Percentiles rank a stretch among this genome's conserved stretches.
Conservation (phyloP, 2,888 invertebrate species). For the Agonopterix heracliana region DNA sequence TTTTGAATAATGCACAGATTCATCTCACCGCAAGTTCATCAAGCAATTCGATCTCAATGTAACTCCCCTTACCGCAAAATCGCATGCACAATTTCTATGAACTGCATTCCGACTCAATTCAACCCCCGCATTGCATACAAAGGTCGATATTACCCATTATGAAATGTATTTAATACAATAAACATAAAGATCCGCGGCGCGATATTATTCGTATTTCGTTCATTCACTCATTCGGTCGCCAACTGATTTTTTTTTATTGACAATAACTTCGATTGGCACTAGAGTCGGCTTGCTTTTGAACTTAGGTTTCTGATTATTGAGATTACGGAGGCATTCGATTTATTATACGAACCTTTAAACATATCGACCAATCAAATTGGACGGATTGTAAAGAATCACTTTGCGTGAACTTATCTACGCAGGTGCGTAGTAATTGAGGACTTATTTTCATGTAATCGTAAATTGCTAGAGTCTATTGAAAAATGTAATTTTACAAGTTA, state of each 20-base stretch:
- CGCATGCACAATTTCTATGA: conserved; percentile 27
- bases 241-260: conserved; percentile 40
- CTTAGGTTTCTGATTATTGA: conserved; percentile 20
- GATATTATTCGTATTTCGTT: conserved; percentile 53
- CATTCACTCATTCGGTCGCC: conserved; percentile 48
- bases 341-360: conserved; percentile 18
- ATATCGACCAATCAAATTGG: background rate
- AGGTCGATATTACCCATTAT: conserved; percentile 46
- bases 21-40: too few species aligned
- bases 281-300: conserved; percentile 60
- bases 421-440: conserved; percentile 1
- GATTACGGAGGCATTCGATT: conserved; percentile 20
- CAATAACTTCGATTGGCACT: conserved; percentile 64
- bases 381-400: background rate
- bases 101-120: conserved; percentile 35
- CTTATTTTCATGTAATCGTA: conserved; percentile 6
- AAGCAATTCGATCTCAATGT: conserved; percentile 11
- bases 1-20: too few species aligned
- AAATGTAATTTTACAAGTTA: conserved; percentile 23
- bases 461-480: conserved; percentile 13
- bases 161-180: conserved; percentile 56
- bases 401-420: background rate
- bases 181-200: conserved; percentile 62
- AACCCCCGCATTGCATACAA: conserved; percentile 55
- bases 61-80: conserved; percentile 22